phyloP scores from a whole-genome alignment of 2,113 vertebrate species.

The Zootoca vivipara region DNA sequence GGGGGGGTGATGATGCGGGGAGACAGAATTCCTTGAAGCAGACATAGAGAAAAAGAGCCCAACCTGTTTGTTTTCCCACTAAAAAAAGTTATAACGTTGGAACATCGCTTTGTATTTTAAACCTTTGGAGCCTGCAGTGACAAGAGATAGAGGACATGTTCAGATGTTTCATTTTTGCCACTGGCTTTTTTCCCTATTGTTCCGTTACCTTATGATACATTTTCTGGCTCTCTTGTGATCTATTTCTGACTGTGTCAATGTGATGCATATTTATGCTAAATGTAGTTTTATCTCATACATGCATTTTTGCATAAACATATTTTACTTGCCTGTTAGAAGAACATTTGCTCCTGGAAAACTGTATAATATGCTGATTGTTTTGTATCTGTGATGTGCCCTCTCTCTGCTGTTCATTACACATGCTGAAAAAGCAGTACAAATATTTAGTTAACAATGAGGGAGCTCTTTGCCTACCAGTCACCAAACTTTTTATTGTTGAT shows the following conservation, averaged over 20 bases:
- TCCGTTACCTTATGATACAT: slow-evolving; percentile 19
- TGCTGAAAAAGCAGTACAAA: slow-evolving; percentile 60
- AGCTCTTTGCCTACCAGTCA: slow-evolving; percentile 40
- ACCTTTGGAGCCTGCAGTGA: background rate
- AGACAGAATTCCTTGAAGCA: background rate
- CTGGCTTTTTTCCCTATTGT: slow-evolving; percentile 17
- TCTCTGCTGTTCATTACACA: slow-evolving; percentile 53
- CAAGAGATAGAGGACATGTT: slow-evolving; percentile 7
- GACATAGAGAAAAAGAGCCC: background rate
- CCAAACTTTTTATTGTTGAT: slow-evolving; percentile 40
- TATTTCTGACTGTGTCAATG: slow-evolving; percentile 45
- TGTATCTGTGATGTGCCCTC: slow-evolving; percentile 51
- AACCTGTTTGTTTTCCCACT: background rate
- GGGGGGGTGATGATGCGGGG: background rate
- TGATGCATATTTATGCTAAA: slow-evolving; percentile 56
- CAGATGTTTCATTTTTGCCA: slow-evolving; percentile 10
- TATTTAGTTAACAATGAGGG: slow-evolving; percentile 61
- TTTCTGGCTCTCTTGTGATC: slow-evolving; percentile 38
- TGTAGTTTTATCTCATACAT: slow-evolving; percentile 56
- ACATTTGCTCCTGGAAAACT: slow-evolving; percentile 60
- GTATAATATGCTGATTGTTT: slow-evolving; percentile 58
- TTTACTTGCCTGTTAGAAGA: slow-evolving; percentile 52
- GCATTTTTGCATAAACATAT: slow-evolving; percentile 39
- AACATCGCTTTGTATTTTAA: background rate
- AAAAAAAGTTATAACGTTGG: background rate